Conservation (phyloP, 2,888 invertebrate species). For the Euproctis similis region DNA sequence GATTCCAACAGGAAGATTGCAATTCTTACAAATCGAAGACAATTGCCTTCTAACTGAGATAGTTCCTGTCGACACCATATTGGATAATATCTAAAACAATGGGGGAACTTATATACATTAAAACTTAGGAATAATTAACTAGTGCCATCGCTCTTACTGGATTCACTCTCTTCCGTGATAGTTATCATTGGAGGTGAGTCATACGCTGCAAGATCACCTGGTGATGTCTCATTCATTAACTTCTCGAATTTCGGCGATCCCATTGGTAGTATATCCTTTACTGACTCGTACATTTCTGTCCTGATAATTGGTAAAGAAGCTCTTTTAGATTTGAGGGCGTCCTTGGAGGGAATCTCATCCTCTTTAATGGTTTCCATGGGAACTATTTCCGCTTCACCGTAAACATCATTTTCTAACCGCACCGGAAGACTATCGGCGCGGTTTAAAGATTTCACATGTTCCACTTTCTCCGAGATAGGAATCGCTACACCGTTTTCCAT, state of each 20-base stretch:
- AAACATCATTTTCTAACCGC: constrained; percentile 64
- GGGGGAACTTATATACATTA: constrained; percentile 33
- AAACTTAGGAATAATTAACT: constrained; percentile 47
- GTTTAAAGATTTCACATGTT: constrained; percentile 62
- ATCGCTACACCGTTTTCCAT: constrained; percentile 57
- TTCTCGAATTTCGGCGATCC: constrained; percentile 77
- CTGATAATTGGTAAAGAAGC: constrained; percentile 60
- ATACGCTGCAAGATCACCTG: constrained; percentile 38
- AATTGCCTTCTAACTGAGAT: too few relatives aligned
- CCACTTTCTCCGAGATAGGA: constrained; percentile 45
- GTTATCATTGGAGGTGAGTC: constrained; percentile 65
- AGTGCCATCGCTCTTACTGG: constrained; percentile 53
- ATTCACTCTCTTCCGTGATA: constrained; percentile 65
- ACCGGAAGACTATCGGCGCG: constrained; percentile 74
- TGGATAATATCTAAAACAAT: constrained; percentile 13
- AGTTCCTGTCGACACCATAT: constrained; percentile 7
- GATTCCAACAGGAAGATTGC: not conserved
- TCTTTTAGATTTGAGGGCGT: constrained; percentile 49
- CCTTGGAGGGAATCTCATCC: constrained; percentile 50
- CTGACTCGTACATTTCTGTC: constrained; percentile 73
- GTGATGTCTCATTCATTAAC: constrained; percentile 70
- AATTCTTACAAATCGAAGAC: too few relatives aligned
- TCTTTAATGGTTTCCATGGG: constrained; percentile 55
- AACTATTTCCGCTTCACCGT: constrained; percentile 14
- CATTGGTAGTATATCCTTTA: constrained; percentile 69